Conservation (phyloP, 2,888 invertebrate species). For the Calephelis perditalis region DNA sequence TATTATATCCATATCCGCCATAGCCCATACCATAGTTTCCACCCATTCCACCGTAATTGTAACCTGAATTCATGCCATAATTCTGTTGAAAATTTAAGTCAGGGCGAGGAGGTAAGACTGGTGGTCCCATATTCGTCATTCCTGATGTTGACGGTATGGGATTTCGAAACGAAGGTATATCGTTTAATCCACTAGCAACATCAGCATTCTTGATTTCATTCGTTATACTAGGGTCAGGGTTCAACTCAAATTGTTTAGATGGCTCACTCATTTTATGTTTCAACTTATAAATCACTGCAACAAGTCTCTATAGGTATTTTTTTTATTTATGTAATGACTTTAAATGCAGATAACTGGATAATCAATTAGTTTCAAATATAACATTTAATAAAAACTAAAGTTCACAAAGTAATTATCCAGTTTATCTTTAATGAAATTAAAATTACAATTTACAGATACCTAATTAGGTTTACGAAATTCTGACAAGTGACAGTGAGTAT, state of each 20-base stretch:
- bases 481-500: too few species aligned
- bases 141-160: conserved; percentile 45
- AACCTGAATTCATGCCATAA: conserved; percentile 46
- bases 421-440: too few species aligned
- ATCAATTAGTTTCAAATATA: too few species aligned
- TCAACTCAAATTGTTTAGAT: conserved; percentile 45
- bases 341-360: too few species aligned
- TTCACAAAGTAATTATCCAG: too few species aligned
- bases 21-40: conserved; percentile 33
- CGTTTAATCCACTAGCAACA: conserved; percentile 32
- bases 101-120: conserved; percentile 56
- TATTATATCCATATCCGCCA: conserved; percentile 32
- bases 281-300: neutral
- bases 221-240: conserved; percentile 45
- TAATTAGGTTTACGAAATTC: too few species aligned
- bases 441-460: too few species aligned
- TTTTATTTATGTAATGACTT: neutral
- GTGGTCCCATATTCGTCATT: conserved; percentile 35
- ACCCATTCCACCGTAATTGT: conserved; percentile 36
- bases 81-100: conserved; percentile 44
- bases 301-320: neutral
- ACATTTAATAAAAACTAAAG: too few species aligned
- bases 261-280: conserved; percentile 51
- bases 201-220: conserved; percentile 37
- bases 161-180: conserved; percentile 44